Evolutionary conservation across 1,140 invertebrate genomes (phyloP), one percentile per base, ranked within the genome.

Genomic region (Andrena cerasifolii): DNA sequence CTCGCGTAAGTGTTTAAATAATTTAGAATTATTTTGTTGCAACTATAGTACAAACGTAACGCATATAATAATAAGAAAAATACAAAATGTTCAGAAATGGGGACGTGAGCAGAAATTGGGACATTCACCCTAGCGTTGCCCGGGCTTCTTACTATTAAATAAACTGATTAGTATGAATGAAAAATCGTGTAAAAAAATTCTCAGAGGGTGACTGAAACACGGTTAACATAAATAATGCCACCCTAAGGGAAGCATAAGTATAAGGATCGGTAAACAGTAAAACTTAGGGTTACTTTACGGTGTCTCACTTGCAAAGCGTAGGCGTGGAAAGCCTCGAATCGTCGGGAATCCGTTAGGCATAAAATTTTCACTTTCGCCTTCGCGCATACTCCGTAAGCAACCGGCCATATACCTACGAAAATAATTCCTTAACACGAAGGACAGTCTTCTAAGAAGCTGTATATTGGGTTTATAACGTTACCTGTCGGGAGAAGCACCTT

Each of bases 381-480:
- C 59, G 18, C 18, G 21, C 8, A 61, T n/a, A 36, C 12, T 21
- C 24, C 18, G 36, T n/a, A 24, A 59, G 12, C 14, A 1, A 18
- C 0, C 54, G 24, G 2, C 14, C 49, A 47, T 43, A 56, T 49
- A 66, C n/a, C 28, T 43, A 40, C 5, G 40, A 24, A 49, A 49
- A 45, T 62, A 63, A 28, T 65, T 63, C 59, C 14, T 65, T 36
- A 18, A 16, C 36, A 24, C 6, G 28, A 51, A 18, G 45, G 49
- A 45, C 56, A 74, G 33, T 40, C 77, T 85, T 84, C 78, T 49
- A 65, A 43, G 83, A 83, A 88, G 59, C 26, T 1, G 24, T 54
- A 31, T 16, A 62, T 73, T 80, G 79, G n/a, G 68, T 91, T 90
- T 89, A 90, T 80, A 87, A 85, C 74, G 58, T 88, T 91, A 90